These are phyloP conservation scores for Yasuhikotakia modesta DNA, from an alignment of 2,797 vertebrate genomes.

Conservation along the genomic window DNA sequence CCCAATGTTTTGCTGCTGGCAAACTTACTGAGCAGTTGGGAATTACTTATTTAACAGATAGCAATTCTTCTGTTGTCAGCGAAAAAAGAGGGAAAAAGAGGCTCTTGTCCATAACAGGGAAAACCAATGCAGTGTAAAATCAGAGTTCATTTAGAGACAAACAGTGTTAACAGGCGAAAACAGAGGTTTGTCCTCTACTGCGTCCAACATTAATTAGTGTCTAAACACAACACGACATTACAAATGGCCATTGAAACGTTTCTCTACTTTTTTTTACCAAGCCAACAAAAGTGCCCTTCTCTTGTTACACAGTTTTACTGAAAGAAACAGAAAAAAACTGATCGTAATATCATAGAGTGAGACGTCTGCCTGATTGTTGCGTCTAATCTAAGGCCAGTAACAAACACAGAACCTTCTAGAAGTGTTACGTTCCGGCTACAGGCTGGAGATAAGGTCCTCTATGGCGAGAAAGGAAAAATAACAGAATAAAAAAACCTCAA, in stretches of 20 bases:
- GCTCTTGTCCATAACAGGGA: conserved; percentile 78
- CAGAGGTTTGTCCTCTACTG: conserved; percentile 61
- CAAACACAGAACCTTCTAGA: conserved; percentile 70
- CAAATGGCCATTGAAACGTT: conserved; percentile 64
- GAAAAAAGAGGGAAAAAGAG: conserved; percentile 70
- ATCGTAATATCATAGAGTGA: conserved; percentile 68
- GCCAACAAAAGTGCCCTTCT: conserved; percentile 42
- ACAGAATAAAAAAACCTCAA: conserved; percentile 57
- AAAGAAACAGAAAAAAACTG: conserved; percentile 73
- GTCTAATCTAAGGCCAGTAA: conserved; percentile 56
- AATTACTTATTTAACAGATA: conserved; percentile 89
- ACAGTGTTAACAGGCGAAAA: conserved; percentile 75
- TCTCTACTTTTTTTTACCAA: conserved; percentile 60
- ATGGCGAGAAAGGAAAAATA: conserved; percentile 59
- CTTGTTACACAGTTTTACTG: conserved; percentile 64
- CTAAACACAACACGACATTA: conserved; percentile 70
- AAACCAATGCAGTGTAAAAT: conserved; percentile 82
- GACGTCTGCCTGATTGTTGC: conserved; percentile 55
- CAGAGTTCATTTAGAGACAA: conserved; percentile 81
- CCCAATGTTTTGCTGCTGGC: conserved; percentile 80
- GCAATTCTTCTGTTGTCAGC: conserved; percentile 82
- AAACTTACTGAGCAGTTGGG: conserved; percentile 79
- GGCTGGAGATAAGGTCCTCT: conserved; percentile 73
- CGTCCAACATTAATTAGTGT: conserved; percentile 77
- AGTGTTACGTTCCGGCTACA: conserved; percentile 73